Evolutionary conservation across 2,797 vertebrate species (phyloP).

Genomic region (Anguilla megastoma): DNA sequence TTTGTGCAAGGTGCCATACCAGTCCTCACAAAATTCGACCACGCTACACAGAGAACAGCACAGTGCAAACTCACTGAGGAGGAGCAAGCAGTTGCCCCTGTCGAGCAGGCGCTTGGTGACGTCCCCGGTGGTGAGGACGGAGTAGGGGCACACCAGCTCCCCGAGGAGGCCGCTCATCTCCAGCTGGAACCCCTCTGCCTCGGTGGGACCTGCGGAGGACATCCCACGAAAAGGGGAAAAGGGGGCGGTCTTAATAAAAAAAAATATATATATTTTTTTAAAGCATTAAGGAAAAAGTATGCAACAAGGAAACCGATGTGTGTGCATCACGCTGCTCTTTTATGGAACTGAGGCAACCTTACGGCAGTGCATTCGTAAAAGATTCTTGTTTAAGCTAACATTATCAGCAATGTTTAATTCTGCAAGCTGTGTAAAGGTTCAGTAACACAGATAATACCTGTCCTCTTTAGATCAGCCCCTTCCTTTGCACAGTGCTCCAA

Average conservation of each 20-base stretch:
- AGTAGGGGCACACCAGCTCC: constrained; percentile 90
- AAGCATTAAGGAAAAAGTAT: neutral
- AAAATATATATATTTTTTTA: neutral
- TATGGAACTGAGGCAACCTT: neutral
- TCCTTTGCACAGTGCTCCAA: neutral
- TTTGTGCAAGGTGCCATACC: neutral
- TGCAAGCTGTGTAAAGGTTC: neutral
- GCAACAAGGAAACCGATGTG: too few species aligned
- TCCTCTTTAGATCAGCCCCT: neutral
- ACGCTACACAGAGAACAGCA: neutral
- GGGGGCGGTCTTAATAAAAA: too few species aligned
- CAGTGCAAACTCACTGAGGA: constrained; percentile 82
- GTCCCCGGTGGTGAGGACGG: constrained; percentile 83
- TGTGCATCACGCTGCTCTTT: neutral
- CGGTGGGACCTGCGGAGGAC: constrained; percentile 76
- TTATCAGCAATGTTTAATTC: neutral
- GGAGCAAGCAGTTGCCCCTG: constrained; percentile 87
- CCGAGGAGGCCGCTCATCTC: constrained; percentile 93
- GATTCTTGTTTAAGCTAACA: neutral
- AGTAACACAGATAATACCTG: neutral
- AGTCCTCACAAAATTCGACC: neutral
- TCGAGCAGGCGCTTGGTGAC: constrained; percentile 87
- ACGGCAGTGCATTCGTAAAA: neutral
- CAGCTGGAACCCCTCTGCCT: constrained; percentile 92
- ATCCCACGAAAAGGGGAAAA: neutral